A percentile compares a stretch with the other conserved stretches of the same genome.
Conservation (phyloP, 1,140 invertebrate genomes). For the Brachionus calyciflorus region DNA sequence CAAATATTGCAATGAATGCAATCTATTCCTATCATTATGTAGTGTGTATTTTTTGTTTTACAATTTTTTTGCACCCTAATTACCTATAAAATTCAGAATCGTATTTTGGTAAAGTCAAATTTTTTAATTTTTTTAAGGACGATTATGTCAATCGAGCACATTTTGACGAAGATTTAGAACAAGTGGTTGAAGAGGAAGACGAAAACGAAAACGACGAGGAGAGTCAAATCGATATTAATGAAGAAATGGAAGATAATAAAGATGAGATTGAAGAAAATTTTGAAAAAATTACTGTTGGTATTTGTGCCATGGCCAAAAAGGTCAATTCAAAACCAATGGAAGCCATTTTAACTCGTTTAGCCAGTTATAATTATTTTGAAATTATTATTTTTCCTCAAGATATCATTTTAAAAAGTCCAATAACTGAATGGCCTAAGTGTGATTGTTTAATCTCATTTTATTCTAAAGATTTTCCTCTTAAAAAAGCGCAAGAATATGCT, state of each 20-base stretch:
- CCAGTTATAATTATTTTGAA: conserved; percentile 72
- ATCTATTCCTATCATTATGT: not conserved
- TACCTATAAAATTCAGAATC: not conserved
- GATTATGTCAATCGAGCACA: not conserved
- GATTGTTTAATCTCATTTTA: conserved; percentile 98
- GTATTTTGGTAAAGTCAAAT: not conserved
- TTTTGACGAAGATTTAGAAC: conserved; percentile 31
- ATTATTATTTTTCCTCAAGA: conserved; percentile 48
- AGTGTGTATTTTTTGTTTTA: not conserved
- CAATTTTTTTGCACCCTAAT: too few species aligned
- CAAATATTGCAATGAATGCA: conserved; percentile 28
- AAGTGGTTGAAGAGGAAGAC: conserved; percentile 4
- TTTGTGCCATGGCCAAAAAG: conserved; percentile 98
- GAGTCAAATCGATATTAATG: not conserved
- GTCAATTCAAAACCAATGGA: conserved; percentile 97
- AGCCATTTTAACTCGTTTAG: conserved; percentile 86
- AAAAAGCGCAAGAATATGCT: conserved; percentile 96
- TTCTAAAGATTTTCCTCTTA: conserved; percentile 92
- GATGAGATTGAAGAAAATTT: conserved; percentile 19
- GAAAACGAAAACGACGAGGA: not conserved
- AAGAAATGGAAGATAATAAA: not conserved
- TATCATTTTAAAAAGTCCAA: conserved; percentile 71
- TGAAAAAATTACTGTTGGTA: conserved; percentile 74
- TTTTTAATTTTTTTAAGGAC: conserved; percentile 11
- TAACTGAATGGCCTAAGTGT: conserved; percentile 95